Base-by-base conservation (phyloP, 2,113 vertebrate genomes). In the Scophthalmus maximus region DNA sequence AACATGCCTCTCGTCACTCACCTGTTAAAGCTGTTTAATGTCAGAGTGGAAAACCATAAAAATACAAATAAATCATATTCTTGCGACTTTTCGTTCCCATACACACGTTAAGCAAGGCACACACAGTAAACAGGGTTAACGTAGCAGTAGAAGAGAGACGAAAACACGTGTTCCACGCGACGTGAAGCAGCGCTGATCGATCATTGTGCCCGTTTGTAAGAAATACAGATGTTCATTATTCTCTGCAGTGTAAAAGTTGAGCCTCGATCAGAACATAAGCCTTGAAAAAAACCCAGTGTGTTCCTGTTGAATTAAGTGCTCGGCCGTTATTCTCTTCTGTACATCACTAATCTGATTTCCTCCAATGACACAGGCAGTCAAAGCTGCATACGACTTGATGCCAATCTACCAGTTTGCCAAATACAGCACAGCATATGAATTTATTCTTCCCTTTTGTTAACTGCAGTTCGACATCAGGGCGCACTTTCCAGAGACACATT, bases 11-110 rank as follows among this genome's bases (percentile, higher is more conserved):
- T 20, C n/a, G 14, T 70, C 56, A 66, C 3, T 51, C 47, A 64
- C 50, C 20, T 58, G 76, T 36, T 74, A 86, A 82, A 85, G 75
- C 84, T 51, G 22, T 72, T 83, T 78, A 79, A 80, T 82, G 73
- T 63, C 79, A 78, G 46, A 75, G 25, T 58, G 63, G 76, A 73
- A 85, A 42, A 56, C 59, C 44, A 52, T 7, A 53, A 51, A 42
- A 66, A 50, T n/a, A 20, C 25, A 29, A 32, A 29, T 5, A 46
- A 26, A 34, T 14, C 66, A 23, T n/a, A 27, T 53, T 50, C 20
- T 56, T 53, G 50, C 18, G 62, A 69, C 57, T 40, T 57, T 57
- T 38, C 12, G 75, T 83, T 68, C 76, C 68, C 67, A 62, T 62
- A 38, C 32, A n/a, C 34, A 29, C 22, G 14, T 72, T 8, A 59